A percentile compares a stretch with the other conserved stretches of the same genome.
phyloP scores from a whole-genome alignment of 2,113 vertebrate species.

The Perca flavescens region DNA sequence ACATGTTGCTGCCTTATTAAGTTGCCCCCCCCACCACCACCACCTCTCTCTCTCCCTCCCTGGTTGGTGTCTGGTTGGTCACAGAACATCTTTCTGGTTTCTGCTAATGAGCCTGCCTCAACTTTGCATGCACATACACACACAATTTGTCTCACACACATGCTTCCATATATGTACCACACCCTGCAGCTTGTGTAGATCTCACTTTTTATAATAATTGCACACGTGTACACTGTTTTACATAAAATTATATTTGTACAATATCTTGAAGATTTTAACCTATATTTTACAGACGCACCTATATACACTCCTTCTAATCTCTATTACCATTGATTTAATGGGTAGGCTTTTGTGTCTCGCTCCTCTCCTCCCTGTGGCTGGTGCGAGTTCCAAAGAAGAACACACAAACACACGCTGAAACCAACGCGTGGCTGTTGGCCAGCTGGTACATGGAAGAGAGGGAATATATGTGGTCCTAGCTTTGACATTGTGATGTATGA shows the following conservation, averaged over 20 bases:
- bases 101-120: constrained; percentile 67
- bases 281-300: background rate
- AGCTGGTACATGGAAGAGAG: constrained; percentile 39
- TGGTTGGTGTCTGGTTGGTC: constrained; percentile 52
- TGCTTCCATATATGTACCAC: background rate
- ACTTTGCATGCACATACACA: background rate
- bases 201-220: constrained; percentile 18
- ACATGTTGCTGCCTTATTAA: constrained; percentile 78
- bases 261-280: background rate
- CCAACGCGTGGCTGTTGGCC: constrained; percentile 20
- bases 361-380: constrained; percentile 7
- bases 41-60: background rate
- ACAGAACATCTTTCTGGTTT: constrained; percentile 65
- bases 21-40: constrained; percentile 35
- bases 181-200: constrained; percentile 13
- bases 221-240: background rate
- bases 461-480: background rate
- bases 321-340: constrained; percentile 27
- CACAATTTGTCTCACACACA: background rate
- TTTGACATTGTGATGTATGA: constrained; percentile 38
- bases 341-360: background rate
- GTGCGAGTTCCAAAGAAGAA: background rate
- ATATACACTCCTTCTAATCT: constrained; percentile 2
- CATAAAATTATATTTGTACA: background rate
- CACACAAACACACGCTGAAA: constrained; percentile 9